A percentile compares a stretch with the other conserved stretches of the same genome.
These are phyloP conservation scores for Dinocampus coccinellae DNA, from an alignment of 2,888 invertebrate species.

Conservation along the genomic window DNA sequence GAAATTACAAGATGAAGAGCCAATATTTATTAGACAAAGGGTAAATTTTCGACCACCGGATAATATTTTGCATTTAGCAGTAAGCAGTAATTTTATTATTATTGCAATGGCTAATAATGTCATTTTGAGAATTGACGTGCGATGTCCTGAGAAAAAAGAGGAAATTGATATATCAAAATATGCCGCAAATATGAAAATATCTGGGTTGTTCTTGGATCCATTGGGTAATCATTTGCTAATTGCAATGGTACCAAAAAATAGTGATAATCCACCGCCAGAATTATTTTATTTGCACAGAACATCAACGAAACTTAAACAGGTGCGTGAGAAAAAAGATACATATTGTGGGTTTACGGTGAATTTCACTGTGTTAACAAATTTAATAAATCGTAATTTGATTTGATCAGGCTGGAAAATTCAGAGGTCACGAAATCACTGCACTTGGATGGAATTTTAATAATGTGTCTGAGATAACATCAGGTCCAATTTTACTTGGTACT, in stretches of 20 bases:
- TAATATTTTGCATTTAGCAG: slow-evolving; percentile 83
- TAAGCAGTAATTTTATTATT: slow-evolving; percentile 85
- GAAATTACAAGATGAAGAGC: slow-evolving; percentile 79
- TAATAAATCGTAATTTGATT: slow-evolving; percentile 12
- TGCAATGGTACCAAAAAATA: slow-evolving; percentile 76
- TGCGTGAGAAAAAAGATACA: slow-evolving; percentile 46
- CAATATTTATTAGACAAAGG: slow-evolving; percentile 89
- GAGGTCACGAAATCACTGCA: slow-evolving; percentile 88
- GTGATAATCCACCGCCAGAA: slow-evolving; percentile 76
- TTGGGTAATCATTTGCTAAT: slow-evolving; percentile 88
- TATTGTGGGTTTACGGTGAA: not conserved
- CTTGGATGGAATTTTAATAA: slow-evolving; percentile 90
- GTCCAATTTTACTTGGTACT: slow-evolving; percentile 90
- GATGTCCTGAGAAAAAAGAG: slow-evolving; percentile 82
- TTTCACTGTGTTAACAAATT: slow-evolving; percentile 28
- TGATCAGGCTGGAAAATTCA: slow-evolving; percentile 73
- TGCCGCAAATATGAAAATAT: slow-evolving; percentile 74
- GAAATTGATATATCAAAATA: slow-evolving; percentile 81
- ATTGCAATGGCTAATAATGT: slow-evolving; percentile 87
- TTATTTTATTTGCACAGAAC: slow-evolving; percentile 85
- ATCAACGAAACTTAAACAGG: slow-evolving; percentile 79
- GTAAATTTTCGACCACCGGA: slow-evolving; percentile 85
- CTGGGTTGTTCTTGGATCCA: slow-evolving; percentile 85
- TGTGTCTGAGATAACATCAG: slow-evolving; percentile 79
- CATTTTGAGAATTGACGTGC: slow-evolving; percentile 85